Conservation (phyloP, 2,113 vertebrate species). For the Electrona antarctica region DNA sequence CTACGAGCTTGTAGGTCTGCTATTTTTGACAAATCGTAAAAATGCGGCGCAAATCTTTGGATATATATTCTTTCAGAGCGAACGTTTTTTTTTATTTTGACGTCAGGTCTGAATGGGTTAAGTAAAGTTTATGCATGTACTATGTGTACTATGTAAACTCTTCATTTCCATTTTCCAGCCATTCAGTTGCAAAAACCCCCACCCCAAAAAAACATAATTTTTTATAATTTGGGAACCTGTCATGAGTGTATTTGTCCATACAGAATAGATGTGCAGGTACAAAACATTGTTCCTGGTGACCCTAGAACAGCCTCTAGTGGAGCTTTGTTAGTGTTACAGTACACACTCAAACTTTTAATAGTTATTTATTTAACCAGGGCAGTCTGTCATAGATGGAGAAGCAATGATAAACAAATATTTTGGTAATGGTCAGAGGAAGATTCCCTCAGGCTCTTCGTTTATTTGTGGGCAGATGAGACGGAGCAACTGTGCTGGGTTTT, state of each 20-base stretch:
- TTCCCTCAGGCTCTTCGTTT: slow-evolving; percentile 16
- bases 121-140: too few relatives aligned
- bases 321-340: slow-evolving; percentile 20
- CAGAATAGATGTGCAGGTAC: not conserved
- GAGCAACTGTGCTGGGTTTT: slow-evolving; percentile 50
- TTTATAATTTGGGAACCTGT: not conserved
- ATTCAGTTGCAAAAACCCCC: too few relatives aligned
- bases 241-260: not conserved
- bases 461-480: slow-evolving; percentile 17
- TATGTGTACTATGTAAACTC: too few relatives aligned
- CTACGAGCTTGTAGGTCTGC: too few relatives aligned
- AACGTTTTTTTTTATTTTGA: too few relatives aligned
- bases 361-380: too few relatives aligned
- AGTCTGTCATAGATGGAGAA: slow-evolving; percentile 1
- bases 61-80: too few relatives aligned
- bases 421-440: slow-evolving; percentile 1
- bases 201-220: too few relatives aligned
- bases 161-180: too few relatives aligned
- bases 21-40: too few relatives aligned
- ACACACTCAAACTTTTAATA: not conserved
- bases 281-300: not conserved
- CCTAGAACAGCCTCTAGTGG: slow-evolving; percentile 30
- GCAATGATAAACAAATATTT: slow-evolving; percentile 37
- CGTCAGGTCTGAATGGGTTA: too few relatives aligned
- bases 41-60: too few relatives aligned